Conservation (phyloP, 2,888 invertebrate species). For the Ctenicera cuprea region DNA sequence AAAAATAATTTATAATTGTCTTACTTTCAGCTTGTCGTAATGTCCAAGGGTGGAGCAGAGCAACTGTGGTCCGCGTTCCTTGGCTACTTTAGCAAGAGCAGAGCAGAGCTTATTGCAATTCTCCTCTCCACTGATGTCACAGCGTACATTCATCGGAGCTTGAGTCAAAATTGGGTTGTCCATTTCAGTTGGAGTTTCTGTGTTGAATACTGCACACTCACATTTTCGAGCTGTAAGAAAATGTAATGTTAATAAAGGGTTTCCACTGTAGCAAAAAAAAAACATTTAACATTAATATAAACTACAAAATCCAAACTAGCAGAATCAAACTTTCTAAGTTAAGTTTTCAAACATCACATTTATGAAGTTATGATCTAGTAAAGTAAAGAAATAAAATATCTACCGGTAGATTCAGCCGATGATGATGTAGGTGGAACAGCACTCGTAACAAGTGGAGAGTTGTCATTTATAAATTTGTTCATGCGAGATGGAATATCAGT, state of each 20-base stretch:
- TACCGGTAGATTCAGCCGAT: not conserved
- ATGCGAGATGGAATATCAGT: not conserved
- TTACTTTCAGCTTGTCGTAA: slow-evolving; percentile 73
- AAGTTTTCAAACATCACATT: no score
- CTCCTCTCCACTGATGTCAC: slow-evolving; percentile 72
- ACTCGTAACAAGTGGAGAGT: not conserved
- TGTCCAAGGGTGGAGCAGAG: slow-evolving; percentile 72
- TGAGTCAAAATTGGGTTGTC: slow-evolving; percentile 69
- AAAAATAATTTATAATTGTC: no score
- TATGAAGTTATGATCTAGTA: no score
- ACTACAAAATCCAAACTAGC: no score
- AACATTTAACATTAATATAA: no score
- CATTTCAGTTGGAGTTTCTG: slow-evolving; percentile 51
- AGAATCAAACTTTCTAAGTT: no score
- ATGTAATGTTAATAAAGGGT: not conserved
- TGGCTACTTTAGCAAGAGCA: slow-evolving; percentile 73
- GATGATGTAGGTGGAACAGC: not conserved
- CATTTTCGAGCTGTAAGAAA: slow-evolving; percentile 66
- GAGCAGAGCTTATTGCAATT: slow-evolving; percentile 74
- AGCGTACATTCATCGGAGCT: slow-evolving; percentile 72
- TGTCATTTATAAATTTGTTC: not conserved
- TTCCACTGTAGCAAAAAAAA: no score
- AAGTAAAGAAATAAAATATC: not conserved
- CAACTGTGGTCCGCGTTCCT: slow-evolving; percentile 74
- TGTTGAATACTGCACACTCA: slow-evolving; percentile 74